Base-by-base conservation (phyloP, 2,113 vertebrate genomes). In the Benitochromis conjunctus region DNA sequence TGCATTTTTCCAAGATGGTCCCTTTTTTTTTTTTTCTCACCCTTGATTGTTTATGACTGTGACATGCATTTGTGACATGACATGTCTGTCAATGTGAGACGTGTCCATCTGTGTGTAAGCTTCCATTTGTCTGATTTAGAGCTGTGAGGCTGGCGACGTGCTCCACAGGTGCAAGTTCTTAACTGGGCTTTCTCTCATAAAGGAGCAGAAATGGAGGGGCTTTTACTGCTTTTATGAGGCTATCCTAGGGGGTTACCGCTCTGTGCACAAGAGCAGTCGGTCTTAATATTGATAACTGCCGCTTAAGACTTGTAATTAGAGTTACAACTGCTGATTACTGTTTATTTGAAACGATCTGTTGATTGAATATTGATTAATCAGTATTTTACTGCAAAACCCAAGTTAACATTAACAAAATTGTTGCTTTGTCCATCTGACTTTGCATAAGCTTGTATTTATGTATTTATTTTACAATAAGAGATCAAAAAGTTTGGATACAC, bases 141-240 rank as follows among this genome's bases (percentile, higher is more conserved):
- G 80, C 86, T 21, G 31, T 9, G 83, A 82, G 71, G 71, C 77
- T 29, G 51, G 55, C 19, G n/a, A 36, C 48, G 29, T 4, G 84
- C 91, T 90, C 87, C 66, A 89, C 92, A 93, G 92, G 92, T 90
- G 88, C 74, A 36, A 18, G 71, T 80, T 88, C 88, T 94, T 86
- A 91, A 85, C 81, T 43, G 62, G 78, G 83, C 48, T 92, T 90
- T 85, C 53, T 80, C 80, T 91, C 86, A 83, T 46, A 69, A 76
- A 84, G 82, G 74, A 79, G 77, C 2, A 3, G 81, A 80, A 85
- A 87, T 66, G 34, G 53, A 21, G 51, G 41, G 64, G 56, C 48
- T 84, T 90, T 84, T 43, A 7, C 16, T 6, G 57, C 57, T 88
- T 78, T 90, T 89, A 51, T 29, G 18, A 86, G 46, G 14, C 9